Evolutionary conservation across 2,888 invertebrate genomes (phyloP).

Genomic region (Athalia circularis): DNA sequence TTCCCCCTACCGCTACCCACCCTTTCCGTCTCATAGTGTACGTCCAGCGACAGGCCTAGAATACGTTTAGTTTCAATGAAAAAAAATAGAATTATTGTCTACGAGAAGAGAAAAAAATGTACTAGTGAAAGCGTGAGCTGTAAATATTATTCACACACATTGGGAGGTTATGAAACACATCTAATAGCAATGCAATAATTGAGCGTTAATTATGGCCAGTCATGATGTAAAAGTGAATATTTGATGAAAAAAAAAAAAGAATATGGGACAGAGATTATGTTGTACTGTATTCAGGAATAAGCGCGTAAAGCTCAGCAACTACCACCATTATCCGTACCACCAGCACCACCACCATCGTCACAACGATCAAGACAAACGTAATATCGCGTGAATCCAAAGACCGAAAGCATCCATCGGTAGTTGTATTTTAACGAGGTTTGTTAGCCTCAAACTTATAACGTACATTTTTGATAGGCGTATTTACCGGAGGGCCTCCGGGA

Average conservation of each 20-base stretch:
- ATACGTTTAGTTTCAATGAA: constrained; percentile 47
- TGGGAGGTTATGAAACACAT: constrained; percentile 32
- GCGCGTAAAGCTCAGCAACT: too few relatives aligned
- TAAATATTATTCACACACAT: too few relatives aligned
- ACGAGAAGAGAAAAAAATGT: not conserved
- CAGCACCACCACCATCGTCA: constrained; percentile 11
- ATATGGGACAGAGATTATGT: not conserved
- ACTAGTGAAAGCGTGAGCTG: not conserved
- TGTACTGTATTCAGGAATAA: not conserved
- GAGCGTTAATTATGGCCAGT: not conserved
- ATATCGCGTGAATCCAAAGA: constrained; percentile 15
- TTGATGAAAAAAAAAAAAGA: too few relatives aligned
- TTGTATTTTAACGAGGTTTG: constrained; percentile 15
- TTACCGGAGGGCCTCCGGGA: constrained; percentile 78
- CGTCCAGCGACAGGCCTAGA: constrained; percentile 83
- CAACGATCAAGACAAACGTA: not conserved
- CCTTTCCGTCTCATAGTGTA: constrained; percentile 88
- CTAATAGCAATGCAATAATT: not conserved
- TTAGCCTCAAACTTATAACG: constrained; percentile 68
- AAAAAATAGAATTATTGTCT: not conserved
- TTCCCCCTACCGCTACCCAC: constrained; percentile 80
- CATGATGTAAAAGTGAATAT: not conserved
- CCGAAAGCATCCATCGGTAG: constrained; percentile 39
- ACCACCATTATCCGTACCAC: not conserved
- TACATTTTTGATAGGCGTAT: constrained; percentile 75